phyloP scores from a whole-genome alignment of 2,797 vertebrate species.

The Sciurus carolinensis region DNA sequence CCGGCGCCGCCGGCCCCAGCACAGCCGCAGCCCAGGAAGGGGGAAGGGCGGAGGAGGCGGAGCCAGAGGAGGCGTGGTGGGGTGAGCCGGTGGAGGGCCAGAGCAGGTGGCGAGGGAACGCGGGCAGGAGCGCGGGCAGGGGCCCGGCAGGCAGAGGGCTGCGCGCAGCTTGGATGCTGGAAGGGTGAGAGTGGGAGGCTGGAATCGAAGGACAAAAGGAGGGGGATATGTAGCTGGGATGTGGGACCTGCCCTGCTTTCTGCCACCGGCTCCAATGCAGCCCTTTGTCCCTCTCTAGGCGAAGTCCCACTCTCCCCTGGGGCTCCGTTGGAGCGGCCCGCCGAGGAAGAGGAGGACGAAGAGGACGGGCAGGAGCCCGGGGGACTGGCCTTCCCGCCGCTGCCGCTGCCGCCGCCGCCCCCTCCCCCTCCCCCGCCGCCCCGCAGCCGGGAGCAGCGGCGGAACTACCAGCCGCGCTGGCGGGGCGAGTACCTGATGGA shows the following conservation, averaged over 20 bases:
- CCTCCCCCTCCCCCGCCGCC: conserved; percentile 83
- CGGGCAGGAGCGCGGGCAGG: conserved; percentile 3
- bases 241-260: accelerated
- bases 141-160: not conserved
- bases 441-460: conserved; percentile 93
- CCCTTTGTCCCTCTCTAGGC: conserved; percentile 68
- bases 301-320: conserved; percentile 69
- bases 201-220: accelerated
- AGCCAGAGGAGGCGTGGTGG: conserved; percentile 76
- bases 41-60: conserved; percentile 79
- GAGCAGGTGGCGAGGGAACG: conserved; percentile 46
- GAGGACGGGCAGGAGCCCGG: conserved; percentile 71
- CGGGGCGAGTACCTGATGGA: conserved; percentile 95
- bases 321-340: conserved; percentile 66
- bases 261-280: not conserved
- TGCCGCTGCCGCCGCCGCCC: conserved; percentile 59
- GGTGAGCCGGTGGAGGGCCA: conserved; percentile 74
- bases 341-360: conserved; percentile 82
- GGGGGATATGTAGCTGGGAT: not conserved
- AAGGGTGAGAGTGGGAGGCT: not conserved
- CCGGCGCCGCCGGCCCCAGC: not conserved
- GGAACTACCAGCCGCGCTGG: conserved; percentile 95
- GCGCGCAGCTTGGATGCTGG: not conserved
- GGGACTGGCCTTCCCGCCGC: conserved; percentile 71
- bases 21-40: conserved; percentile 61